Evolutionary conservation across 35 echinoderm and acorn worm species (phyloP).

Genomic region (Apostichopus japonicus): DNA sequence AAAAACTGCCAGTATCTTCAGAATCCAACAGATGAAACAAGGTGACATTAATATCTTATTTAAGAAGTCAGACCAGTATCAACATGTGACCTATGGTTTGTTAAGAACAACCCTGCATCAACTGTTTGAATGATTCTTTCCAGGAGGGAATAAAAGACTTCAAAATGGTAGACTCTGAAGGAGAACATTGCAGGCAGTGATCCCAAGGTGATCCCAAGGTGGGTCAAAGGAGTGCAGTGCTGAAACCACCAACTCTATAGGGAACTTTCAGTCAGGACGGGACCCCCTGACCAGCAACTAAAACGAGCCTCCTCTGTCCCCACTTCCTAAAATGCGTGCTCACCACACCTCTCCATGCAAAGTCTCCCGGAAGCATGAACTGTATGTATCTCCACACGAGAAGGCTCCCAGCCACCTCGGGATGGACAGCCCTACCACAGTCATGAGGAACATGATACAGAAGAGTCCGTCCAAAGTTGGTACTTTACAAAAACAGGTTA

Average conservation of each 20-base stretch:
- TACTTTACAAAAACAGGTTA: not conserved
- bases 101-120: too few species aligned
- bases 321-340: conserved; percentile 70
- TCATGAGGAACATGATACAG: conserved; percentile 82
- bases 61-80: too few species aligned
- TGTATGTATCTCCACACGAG: conserved; percentile 84
- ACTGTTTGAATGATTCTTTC: too few species aligned
- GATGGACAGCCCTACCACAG: conserved; percentile 64
- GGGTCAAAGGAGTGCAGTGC: too few species aligned
- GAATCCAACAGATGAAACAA: too few species aligned
- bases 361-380: conserved; percentile 82
- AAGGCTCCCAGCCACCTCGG: conserved; percentile 24
- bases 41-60: too few species aligned
- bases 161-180: not conserved
- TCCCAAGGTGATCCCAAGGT: too few species aligned
- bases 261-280: conserved; percentile 54
- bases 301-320: conserved; percentile 78
- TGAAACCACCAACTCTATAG: too few species aligned
- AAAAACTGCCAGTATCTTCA: too few species aligned
- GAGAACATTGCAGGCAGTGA: too few species aligned
- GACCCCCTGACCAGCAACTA: conserved; percentile 16
- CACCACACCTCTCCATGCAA: conserved; percentile 83
- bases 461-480: conserved; percentile 91
- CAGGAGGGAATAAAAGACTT: too few species aligned
- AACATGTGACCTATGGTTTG: too few species aligned